Evolutionary conservation across 1,140 invertebrate genomes (phyloP).

Genomic region (Apocrypta bakeri): DNA sequence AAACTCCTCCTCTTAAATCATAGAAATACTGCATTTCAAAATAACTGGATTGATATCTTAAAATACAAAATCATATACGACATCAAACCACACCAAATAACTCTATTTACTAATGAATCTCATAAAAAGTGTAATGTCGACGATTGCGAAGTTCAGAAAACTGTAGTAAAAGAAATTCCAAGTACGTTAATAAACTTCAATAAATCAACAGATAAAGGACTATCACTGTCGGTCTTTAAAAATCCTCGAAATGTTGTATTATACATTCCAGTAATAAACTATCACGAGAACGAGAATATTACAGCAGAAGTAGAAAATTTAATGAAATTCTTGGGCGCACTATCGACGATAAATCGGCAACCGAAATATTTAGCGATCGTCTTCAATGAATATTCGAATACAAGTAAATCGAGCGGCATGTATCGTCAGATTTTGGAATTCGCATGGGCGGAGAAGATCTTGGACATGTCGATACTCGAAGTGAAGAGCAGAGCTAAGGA

Average conservation of each 20-base stretch:
- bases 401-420: not conserved
- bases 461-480: not conserved
- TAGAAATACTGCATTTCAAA: not conserved
- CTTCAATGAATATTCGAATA: not conserved
- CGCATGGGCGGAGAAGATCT: not conserved
- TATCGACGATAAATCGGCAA: not conserved
- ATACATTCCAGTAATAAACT: too few relatives aligned
- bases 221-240: too few relatives aligned
- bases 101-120: not conserved
- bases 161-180: too few relatives aligned
- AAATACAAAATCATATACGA: not conserved
- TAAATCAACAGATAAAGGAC: too few relatives aligned
- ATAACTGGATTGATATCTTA: not conserved
- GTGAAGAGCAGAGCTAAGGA: not conserved
- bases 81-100: not conserved
- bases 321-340: too few relatives aligned
- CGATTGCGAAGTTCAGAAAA: too few relatives aligned
- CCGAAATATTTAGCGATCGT: not conserved
- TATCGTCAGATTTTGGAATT: not conserved
- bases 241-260: too few relatives aligned
- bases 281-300: too few relatives aligned
- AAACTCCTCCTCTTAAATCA: not conserved
- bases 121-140: too few relatives aligned
- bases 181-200: too few relatives aligned
- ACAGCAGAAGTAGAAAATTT: too few relatives aligned